Evolutionary conservation across 2,888 invertebrate species (phyloP).

Genomic region (Macrosiphum euphorbiae): DNA sequence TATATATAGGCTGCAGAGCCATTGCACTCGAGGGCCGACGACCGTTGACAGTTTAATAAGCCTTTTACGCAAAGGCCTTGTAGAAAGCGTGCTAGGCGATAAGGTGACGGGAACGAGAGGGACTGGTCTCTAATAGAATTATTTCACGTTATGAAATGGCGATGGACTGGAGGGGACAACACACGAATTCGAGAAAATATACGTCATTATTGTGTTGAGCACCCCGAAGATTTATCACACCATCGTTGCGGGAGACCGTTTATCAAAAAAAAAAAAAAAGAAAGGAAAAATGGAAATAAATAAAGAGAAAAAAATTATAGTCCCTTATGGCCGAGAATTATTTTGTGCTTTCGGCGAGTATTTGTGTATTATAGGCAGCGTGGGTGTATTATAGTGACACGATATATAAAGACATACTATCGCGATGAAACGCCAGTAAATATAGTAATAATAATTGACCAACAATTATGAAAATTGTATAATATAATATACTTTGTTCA

Average conservation of each 20-base stretch:
- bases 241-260: constrained; percentile 26
- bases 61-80: constrained; percentile 27
- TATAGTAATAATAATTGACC: background rate
- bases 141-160: constrained; percentile 28
- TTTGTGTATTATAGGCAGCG: background rate
- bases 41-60: constrained; percentile 48
- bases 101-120: background rate
- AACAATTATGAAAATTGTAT: background rate
- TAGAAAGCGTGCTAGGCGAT: background rate
- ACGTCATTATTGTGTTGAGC: constrained; percentile 48
- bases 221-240: constrained; percentile 50
- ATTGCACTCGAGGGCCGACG: background rate
- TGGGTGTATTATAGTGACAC: background rate
- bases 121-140: constrained; percentile 47
- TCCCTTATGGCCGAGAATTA: background rate
- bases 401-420: background rate
- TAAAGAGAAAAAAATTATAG: constrained; percentile 2
- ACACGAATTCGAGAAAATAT: constrained; percentile 37
- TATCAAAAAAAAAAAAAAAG: constrained; percentile 32
- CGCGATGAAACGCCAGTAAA: background rate
- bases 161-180: background rate
- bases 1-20: background rate
- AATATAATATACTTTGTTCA: background rate
- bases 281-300: background rate
- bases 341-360: background rate